phyloP scores from a whole-genome alignment of 2,113 vertebrate genomes.

The Pelvicachromis taeniatus region DNA sequence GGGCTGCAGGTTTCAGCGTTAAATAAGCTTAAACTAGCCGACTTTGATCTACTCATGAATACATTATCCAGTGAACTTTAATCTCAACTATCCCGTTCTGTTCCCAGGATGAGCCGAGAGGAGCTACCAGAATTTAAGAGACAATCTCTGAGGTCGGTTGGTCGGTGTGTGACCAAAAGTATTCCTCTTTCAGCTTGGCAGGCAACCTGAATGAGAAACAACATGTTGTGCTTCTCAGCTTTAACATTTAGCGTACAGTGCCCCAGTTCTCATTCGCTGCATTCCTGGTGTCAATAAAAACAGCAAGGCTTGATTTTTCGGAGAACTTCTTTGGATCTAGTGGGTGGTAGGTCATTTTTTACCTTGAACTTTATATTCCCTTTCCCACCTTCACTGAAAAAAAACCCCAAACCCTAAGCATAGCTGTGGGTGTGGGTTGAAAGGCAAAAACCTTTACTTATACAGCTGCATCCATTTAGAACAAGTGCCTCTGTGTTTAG shows the following conservation, averaged over 20 bases:
- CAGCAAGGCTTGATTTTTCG: neutral
- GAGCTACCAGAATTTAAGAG: constrained; percentile 8
- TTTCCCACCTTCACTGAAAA: neutral
- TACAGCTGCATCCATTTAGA: constrained; percentile 1
- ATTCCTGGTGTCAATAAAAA: constrained; percentile 5
- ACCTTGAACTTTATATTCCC: neutral
- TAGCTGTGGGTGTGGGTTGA: constrained; percentile 14
- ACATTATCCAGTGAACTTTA: constrained; percentile 44
- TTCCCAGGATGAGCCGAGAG: constrained; percentile 24
- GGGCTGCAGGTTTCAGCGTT: constrained; percentile 19
- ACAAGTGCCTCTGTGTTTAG: neutral
- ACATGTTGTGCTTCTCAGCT: neutral
- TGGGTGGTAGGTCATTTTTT: neutral
- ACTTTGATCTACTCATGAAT: constrained; percentile 58
- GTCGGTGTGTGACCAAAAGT: neutral
- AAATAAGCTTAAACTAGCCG: constrained; percentile 41
- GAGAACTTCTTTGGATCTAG: neutral
- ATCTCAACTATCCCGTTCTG: constrained; percentile 18
- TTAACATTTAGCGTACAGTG: neutral
- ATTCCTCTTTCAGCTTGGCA: neutral
- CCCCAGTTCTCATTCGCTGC: neutral
- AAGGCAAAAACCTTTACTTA: constrained; percentile 4
- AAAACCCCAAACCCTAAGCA: neutral
- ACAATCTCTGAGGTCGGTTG: neutral
- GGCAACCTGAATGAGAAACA: neutral